Base-by-base conservation (phyloP, 2,113 vertebrate genomes). In the Epinephelus moara region DNA sequence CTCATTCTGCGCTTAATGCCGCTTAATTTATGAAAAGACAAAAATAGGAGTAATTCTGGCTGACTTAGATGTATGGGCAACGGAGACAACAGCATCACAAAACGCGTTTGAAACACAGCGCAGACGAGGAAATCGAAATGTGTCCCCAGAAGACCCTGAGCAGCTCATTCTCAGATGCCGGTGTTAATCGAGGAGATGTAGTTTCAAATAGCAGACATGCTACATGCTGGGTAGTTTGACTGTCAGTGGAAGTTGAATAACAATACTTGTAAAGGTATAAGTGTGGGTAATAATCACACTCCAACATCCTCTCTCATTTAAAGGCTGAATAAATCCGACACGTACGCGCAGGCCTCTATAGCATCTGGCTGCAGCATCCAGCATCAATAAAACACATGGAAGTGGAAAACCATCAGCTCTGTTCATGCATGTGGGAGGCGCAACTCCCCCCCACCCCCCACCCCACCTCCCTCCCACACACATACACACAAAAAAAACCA, bases 321-420 rank as follows among this genome's bases (percentile, higher is more conserved):
- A 81, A 80, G 87, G 89, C 61, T 86, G 74, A 82, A 75, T 69
- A 81, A 73, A 69, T 67, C 33, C 14, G 30, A 70, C 59, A 53
- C 40, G 23, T 40, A 74, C 70, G 61, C 17, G 18, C 79, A 84
- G 91, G 92, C 91, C 90, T 91, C 82, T 18, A 18, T 59, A 50
- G 85, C 74, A 70, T 68, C 73, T 33, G 80, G 72, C 76, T 70
- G 78, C 75, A 82, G 81, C 82, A 70, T 27, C 72, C 74, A 55
- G 70, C 81, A 76, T 87, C 88, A 85, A 91, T 84, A 90, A 89
- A 77, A 89, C 79, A 90, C 90, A 89, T 7, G 49, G 66, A 83
- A 70, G 77, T 79, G 83, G 59, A 82, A 85, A 87, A 84, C 60
- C 88, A 89, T 90, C 82, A 84, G 86, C 89, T 85, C 75, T 60